These are phyloP conservation scores for Acromyrmex heyeri DNA, from an alignment of 1,140 invertebrate genomes.

Conservation along the genomic window DNA sequence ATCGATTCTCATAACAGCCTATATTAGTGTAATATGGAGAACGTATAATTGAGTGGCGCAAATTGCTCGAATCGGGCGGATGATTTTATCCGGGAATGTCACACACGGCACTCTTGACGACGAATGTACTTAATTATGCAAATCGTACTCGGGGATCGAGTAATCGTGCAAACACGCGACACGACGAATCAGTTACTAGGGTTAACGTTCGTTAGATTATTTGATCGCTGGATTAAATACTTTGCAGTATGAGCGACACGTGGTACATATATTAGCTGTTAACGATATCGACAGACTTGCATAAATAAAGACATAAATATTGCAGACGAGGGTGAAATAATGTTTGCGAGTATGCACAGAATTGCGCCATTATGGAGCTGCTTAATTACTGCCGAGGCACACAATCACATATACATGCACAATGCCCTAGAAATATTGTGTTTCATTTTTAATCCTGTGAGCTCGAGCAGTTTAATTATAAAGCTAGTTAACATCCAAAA, in stretches of 20 bases:
- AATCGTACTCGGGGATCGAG: slow-evolving; percentile 63
- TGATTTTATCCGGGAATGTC: slow-evolving; percentile 44
- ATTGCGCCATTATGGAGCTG: slow-evolving; percentile 24
- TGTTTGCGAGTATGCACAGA: background rate
- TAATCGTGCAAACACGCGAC: slow-evolving; percentile 74
- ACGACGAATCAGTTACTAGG: slow-evolving; percentile 69
- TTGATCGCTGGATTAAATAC: slow-evolving; percentile 70
- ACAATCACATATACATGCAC: background rate
- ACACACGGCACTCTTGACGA: slow-evolving; percentile 63
- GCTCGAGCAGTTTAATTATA: background rate
- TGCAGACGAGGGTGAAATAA: slow-evolving; percentile 9
- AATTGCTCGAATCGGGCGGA: slow-evolving; percentile 25
- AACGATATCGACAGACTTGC: slow-evolving; percentile 44
- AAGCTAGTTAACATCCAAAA: slow-evolving; percentile 19
- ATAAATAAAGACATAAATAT: slow-evolving; percentile 27
- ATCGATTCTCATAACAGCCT: background rate
- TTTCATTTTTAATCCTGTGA: slow-evolving; percentile 29
- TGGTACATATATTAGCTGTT: slow-evolving; percentile 44
- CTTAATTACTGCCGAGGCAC: slow-evolving; percentile 22
- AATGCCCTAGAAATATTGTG: slow-evolving; percentile 18
- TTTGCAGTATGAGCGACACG: slow-evolving; percentile 43
- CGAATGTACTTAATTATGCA: slow-evolving; percentile 74
- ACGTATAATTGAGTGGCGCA: slow-evolving; percentile 38
- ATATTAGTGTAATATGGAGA: slow-evolving; percentile 14
- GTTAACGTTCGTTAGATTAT: slow-evolving; percentile 73